These are phyloP conservation scores for Globodera ellingtonae DNA, from an alignment of 1,140 invertebrate species.

Conservation along the genomic window DNA sequence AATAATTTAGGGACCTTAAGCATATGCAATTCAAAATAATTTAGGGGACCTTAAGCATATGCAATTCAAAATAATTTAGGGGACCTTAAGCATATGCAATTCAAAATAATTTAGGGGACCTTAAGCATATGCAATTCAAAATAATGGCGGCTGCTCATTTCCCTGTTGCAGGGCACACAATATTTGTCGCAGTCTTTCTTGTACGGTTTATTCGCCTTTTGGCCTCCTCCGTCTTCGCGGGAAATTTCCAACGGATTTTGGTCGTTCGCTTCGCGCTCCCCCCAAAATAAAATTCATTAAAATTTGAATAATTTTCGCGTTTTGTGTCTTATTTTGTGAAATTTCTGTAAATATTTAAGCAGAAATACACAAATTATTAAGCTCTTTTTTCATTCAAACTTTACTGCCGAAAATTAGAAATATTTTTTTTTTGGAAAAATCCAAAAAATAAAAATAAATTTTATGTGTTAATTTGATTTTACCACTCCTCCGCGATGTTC, in stretches of 20 bases:
- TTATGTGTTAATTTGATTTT: background rate
- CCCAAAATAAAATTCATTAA: background rate
- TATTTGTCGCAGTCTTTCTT: conserved; percentile 24
- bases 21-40: too few species aligned
- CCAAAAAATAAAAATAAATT: background rate
- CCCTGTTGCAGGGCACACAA: conserved; percentile 20
- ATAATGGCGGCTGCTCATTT: conserved; percentile 24
- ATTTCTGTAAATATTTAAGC: too few species aligned
- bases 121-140: conserved; percentile 29
- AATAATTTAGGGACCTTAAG: too few species aligned
- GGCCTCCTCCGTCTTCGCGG: background rate
- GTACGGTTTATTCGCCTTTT: background rate
- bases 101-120: background rate
- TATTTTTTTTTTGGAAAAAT: too few species aligned
- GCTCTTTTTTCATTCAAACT: too few species aligned
- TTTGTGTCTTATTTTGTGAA: too few species aligned
- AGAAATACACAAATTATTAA: too few species aligned
- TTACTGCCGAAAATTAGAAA: too few species aligned
- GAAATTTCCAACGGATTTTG: background rate
- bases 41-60: too few species aligned
- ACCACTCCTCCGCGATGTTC: conserved; percentile 27
- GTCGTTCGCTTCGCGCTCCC: conserved; percentile 15
- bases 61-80: too few species aligned
- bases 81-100: too few species aligned
- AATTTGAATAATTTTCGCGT: background rate